phyloP scores from a whole-genome alignment of 2,113 vertebrate genomes.

The Lycaon pictus region DNA sequence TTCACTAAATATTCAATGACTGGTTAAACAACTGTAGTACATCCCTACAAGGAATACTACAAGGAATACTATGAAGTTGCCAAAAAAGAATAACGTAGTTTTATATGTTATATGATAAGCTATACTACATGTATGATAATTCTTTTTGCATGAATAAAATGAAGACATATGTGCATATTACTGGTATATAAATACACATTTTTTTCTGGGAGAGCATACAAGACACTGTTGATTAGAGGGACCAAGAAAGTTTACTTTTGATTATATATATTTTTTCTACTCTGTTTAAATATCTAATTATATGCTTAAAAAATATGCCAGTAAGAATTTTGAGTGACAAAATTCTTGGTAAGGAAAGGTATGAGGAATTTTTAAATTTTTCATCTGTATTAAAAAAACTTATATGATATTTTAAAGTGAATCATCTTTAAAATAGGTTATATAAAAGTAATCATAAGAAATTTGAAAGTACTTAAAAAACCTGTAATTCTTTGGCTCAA shows the following conservation, averaged over 20 bases:
- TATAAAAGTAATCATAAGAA: conserved; percentile 38
- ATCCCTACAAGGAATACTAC: background rate
- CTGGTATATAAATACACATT: background rate
- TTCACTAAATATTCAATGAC: conserved; percentile 44
- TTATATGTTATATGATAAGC: background rate
- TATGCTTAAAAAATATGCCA: conserved; percentile 23
- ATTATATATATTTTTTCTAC: conserved; percentile 40
- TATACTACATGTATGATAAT: background rate
- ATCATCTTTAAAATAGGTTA: background rate
- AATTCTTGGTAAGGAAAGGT: background rate
- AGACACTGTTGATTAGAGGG: background rate
- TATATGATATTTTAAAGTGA: conserved; percentile 1
- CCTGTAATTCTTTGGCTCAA: background rate
- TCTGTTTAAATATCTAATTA: conserved; percentile 5
- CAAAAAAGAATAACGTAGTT: conserved; percentile 5
- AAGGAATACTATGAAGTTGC: background rate
- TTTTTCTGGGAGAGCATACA: background rate
- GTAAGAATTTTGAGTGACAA: background rate
- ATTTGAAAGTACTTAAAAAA: conserved; percentile 3
- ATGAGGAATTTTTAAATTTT: background rate
- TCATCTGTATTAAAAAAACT: conserved; percentile 11
- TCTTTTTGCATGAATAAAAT: background rate
- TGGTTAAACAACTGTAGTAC: conserved; percentile 6
- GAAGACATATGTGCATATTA: background rate
- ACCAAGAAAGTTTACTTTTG: background rate